Percentiles rank a stretch among this genome's conserved stretches.
phyloP scores from a whole-genome alignment of 1,140 invertebrate genomes.

The Ceratina calcarata region DNA sequence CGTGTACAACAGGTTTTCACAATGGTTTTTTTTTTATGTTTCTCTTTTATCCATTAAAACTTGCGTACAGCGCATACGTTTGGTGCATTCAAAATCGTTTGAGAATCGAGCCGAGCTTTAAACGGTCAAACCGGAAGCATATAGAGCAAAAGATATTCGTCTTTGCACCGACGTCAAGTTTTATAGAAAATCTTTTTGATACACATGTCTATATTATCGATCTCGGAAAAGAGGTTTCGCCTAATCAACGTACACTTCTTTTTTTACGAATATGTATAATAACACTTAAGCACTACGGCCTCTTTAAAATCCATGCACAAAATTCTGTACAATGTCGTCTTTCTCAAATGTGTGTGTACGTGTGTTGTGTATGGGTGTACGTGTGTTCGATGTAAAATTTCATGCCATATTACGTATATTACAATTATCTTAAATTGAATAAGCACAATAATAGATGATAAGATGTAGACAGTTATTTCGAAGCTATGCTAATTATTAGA shows the following conservation, averaged over 20 bases:
- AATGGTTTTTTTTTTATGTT: conserved; percentile 19
- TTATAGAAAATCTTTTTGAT: conserved; percentile 59
- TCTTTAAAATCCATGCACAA: conserved; percentile 67
- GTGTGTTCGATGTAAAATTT: conserved; percentile 57
- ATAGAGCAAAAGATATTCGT: neutral
- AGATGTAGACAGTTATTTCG: conserved; percentile 58
- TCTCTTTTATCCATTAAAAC: conserved; percentile 54
- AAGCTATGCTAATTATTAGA: conserved; percentile 54
- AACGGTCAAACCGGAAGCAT: neutral
- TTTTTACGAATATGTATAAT: conserved; percentile 17
- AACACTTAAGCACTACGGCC: conserved; percentile 64
- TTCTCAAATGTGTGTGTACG: conserved; percentile 9
- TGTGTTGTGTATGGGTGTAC: conserved; percentile 4
- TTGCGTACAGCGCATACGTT: conserved; percentile 63
- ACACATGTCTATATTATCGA: conserved; percentile 49
- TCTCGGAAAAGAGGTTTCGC: conserved; percentile 40
- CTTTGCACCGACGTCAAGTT: conserved; percentile 64
- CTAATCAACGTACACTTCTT: conserved; percentile 47
- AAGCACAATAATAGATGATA: conserved; percentile 55
- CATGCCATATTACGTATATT: conserved; percentile 56
- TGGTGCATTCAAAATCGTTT: too few species aligned
- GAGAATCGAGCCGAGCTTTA: too few species aligned
- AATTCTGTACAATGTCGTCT: conserved; percentile 59
- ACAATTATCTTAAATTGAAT: conserved; percentile 63
- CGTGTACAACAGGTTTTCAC: conserved; percentile 65